phyloP scores from a whole-genome alignment of 2,113 vertebrate genomes.

The Albula goreensis region DNA sequence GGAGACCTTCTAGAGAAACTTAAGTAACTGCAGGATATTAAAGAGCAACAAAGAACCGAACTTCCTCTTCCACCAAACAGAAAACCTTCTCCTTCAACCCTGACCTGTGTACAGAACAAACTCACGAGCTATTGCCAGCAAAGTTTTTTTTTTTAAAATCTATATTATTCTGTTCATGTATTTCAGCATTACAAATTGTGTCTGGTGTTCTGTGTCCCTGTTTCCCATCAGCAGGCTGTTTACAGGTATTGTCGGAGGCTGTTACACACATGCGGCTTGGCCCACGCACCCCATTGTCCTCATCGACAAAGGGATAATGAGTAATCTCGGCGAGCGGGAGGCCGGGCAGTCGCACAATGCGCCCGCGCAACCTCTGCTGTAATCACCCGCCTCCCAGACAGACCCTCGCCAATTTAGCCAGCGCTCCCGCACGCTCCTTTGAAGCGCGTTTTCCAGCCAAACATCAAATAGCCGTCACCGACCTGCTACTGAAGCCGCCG shows the following conservation, averaged over 20 bases:
- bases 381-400: constrained; percentile 73
- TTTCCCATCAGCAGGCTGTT: constrained; percentile 85
- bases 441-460: constrained; percentile 78
- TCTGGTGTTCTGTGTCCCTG: constrained; percentile 72
- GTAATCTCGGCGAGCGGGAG: constrained; percentile 78
- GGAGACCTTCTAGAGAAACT: not conserved
- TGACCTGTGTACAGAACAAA: constrained; percentile 30
- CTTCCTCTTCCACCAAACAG: not conserved
- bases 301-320: constrained; percentile 90
- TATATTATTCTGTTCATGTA: constrained; percentile 71
- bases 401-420: constrained; percentile 64
- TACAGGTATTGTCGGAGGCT: constrained; percentile 74
- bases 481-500: constrained; percentile 70
- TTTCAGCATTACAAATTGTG: constrained; percentile 76
- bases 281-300: constrained; percentile 78
- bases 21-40: not conserved
- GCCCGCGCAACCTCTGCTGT: constrained; percentile 69
- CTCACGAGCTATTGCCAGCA: constrained; percentile 66
- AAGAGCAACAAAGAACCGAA: not conserved
- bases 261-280: constrained; percentile 60
- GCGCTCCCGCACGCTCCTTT: constrained; percentile 66
- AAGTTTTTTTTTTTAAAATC: constrained; percentile 53
- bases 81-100: not conserved
- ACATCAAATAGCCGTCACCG: constrained; percentile 78
- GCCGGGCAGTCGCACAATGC: constrained; percentile 78